Base-by-base conservation (phyloP, 2,888 invertebrate species). In the Rhingia rostrata region DNA sequence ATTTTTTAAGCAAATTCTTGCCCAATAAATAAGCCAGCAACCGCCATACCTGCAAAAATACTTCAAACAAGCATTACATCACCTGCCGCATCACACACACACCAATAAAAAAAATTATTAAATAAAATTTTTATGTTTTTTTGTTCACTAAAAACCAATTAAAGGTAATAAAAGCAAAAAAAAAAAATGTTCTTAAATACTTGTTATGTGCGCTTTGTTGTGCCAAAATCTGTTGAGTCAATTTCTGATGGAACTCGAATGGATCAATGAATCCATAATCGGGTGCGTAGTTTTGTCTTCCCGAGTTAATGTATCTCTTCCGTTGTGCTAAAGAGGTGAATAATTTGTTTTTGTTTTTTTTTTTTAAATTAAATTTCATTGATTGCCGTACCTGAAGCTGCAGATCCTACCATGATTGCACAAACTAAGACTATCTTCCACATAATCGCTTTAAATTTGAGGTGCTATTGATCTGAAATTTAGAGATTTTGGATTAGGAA, bases 191-290 rank as follows among this genome's bases (percentile, higher is more conserved):
- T 22, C 14, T 60, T 39, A 10, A 61, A 41, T 75, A 90, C 90
- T 88, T 83, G 70, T 87, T 89, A 86, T 90, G 90, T 33, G 89
- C 88, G 37, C 89, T 88, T 45, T 90, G 89, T 83, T 90, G 89
- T 14, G 90, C 87, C 70, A 89, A 83, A 39, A 90, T 90, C 54
- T 89, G 90, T 9, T 88, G 88, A 10, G 90, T 90, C 86, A 90
- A 75, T 77, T 89, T 89, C 86, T 90, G 90, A 72, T 90, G 90
- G 84, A 90, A 90, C 10, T 86, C 80, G 41, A 87, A 90, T 35
- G 90, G 90, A 88, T 90, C 90, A 47, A 89, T 87, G 72, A 90
- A 90, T 58, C 89, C 90, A 54, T 88, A 88, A 37, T 88, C 75
- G 6, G 90, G 88, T 4, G 88, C 88, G 77, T 87, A 88, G 37